phyloP scores from a whole-genome alignment of 1,140 invertebrate species.

The Helicoverpa armigera region DNA sequence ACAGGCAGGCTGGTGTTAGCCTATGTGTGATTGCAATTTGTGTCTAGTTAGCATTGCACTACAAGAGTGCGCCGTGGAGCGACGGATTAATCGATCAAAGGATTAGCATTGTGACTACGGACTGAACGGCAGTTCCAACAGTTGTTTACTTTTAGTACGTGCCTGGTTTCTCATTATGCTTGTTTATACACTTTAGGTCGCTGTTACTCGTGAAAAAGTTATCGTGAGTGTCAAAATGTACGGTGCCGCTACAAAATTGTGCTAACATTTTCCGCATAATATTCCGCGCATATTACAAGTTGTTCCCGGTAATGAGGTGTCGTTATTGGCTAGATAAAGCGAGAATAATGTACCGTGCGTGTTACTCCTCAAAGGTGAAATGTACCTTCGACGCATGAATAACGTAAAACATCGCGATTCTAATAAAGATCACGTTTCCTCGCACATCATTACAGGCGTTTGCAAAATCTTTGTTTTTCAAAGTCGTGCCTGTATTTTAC shows the following conservation, averaged over 20 bases:
- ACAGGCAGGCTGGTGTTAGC: background rate
- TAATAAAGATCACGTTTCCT: conserved; percentile 55
- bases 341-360: conserved; percentile 46
- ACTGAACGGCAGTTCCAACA: background rate
- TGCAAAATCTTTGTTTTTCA: conserved; percentile 28
- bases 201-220: background rate
- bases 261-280: conserved; percentile 7
- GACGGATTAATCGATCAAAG: conserved; percentile 17
- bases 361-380: background rate
- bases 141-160: background rate
- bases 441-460: background rate
- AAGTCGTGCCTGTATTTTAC: background rate
- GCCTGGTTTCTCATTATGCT: background rate
- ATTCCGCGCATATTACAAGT: conserved; percentile 10
- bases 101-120: background rate
- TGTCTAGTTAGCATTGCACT: background rate
- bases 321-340: conserved; percentile 39
- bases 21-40: background rate
- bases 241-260: conserved; percentile 1
- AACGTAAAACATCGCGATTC: conserved; percentile 46
- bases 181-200: background rate
- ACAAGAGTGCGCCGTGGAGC: background rate
- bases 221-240: background rate
- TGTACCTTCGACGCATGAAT: conserved; percentile 26
- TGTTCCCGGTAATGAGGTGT: conserved; percentile 19